Evolutionary conservation across 2,888 invertebrate genomes (phyloP).

Genomic region (Branchinecta sandiegonensis): DNA sequence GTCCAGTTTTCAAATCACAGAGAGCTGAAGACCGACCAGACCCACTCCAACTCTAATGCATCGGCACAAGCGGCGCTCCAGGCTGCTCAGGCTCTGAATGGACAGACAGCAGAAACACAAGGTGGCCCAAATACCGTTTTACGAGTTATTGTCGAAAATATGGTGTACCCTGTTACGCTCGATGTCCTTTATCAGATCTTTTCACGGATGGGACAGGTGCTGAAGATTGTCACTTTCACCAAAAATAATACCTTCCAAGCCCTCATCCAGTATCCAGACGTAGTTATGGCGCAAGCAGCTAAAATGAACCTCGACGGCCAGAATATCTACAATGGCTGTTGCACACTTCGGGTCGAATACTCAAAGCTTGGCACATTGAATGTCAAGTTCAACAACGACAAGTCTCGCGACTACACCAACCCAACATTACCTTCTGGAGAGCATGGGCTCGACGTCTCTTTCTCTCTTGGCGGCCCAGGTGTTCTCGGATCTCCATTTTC

Average conservation of each 20-base stretch:
- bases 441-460: conserved; percentile 38
- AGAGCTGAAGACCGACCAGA: conserved; percentile 94
- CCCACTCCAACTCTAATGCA: conserved; percentile 74
- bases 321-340: conserved; percentile 98
- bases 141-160: conserved; percentile 95
- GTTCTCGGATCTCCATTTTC: conserved; percentile 73
- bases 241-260: conserved; percentile 99
- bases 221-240: conserved; percentile 98
- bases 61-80: conserved; percentile 72
- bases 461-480: conserved; percentile 55
- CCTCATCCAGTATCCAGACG: conserved; percentile 95
- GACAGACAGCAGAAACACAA: conserved; percentile 50
- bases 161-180: conserved; percentile 94
- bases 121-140: conserved; percentile 92
- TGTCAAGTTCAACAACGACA: conserved; percentile 99
- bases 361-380: conserved; percentile 95
- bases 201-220: conserved; percentile 93
- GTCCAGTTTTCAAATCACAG: conserved; percentile 98
- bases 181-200: conserved; percentile 95
- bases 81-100: conserved; percentile 61
- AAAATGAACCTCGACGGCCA: conserved; percentile 94
- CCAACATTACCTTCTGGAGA: conserved; percentile 94
- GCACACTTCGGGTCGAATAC: conserved; percentile 97
- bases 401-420: conserved; percentile 97
- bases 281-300: conserved; percentile 89